Evolutionary conservation across 2,797 vertebrate genomes (phyloP), one percentile per base, ranked within the genome.

Genomic region (Avahi laniger): DNA sequence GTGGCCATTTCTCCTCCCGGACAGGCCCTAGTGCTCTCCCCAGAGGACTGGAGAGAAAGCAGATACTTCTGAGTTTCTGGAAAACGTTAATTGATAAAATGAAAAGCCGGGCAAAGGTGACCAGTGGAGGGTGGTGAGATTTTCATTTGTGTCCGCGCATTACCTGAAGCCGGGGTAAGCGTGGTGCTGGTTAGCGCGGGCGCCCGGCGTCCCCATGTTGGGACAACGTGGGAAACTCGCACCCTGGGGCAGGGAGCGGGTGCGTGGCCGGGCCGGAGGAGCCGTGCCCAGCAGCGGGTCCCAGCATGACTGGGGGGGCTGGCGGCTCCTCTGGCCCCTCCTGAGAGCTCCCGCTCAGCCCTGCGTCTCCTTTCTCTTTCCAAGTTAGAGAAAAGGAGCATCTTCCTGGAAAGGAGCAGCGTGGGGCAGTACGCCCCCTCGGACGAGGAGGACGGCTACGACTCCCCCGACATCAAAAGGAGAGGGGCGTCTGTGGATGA

Each of bases 401-500:
- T 99, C 63, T 99, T 99, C 89, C 99, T 99, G 0, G 99, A 99
- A 28, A 98, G 99, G 94, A 98, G 99, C 57, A 98, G 98, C 1
- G 48, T 95, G 1, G 97, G 99, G 54, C 99, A 99, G 52, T 99
- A 99, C 0, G 95, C 98, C 54, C 99, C 99, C 98, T 99, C 99
- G 0, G 99, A 99, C 0, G 99, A 99, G 92, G 99, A 99, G 89
- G 99, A 99, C 0, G 99, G 99, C 33, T 99, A 99, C 0, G 99
- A 99, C 93, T 99, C 99, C 3, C 99, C 99, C 0, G 98, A 98
- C 7, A 73, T 99, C 70, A 99, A 98, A 97, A 98, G 99, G 81
- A 99, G 99, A 98, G 99, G 99, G 20, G 98, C 99, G 10, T 99
- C 99, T 0, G 99, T 99, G 46, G 99, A 99, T 2, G 99, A 99